Conservation (phyloP, 2,797 vertebrate genomes). For the Sphenodon punctatus region DNA sequence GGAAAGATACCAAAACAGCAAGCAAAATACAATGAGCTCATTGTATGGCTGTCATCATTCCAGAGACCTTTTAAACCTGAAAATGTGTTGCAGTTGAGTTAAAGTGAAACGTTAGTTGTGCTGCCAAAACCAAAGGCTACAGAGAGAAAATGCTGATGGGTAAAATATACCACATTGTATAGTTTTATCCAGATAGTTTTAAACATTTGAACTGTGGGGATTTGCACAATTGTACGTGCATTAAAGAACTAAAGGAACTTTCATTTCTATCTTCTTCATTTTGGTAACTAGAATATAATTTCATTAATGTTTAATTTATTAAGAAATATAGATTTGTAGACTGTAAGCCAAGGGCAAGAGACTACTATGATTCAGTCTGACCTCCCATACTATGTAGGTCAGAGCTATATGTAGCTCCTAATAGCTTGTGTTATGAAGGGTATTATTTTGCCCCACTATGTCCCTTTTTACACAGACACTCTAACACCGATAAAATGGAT, state of each 20-base stretch:
- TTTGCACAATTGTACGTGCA: accelerated
- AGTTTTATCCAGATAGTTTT: neutral
- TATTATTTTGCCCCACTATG: neutral
- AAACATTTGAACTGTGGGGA: neutral
- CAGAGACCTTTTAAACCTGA: neutral
- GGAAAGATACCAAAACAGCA: neutral
- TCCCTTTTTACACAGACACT: no score
- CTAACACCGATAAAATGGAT: no score
- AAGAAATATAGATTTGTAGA: neutral
- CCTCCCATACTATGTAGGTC: neutral
- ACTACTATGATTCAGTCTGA: neutral
- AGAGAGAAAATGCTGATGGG: neutral
- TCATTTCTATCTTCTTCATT: neutral
- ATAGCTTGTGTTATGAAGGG: neutral
- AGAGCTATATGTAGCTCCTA: neutral
- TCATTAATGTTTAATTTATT: neutral
- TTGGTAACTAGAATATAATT: neutral
- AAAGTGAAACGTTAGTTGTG: neutral
- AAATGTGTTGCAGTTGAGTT: neutral
- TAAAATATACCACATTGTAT: neutral
- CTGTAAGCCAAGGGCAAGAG: neutral
- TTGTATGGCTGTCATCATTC: neutral
- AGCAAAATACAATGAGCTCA: neutral
- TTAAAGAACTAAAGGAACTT: neutral
- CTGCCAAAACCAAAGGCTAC: neutral